Conservation (phyloP, 2,113 vertebrate species). For the Mormyrus iriodes region DNA sequence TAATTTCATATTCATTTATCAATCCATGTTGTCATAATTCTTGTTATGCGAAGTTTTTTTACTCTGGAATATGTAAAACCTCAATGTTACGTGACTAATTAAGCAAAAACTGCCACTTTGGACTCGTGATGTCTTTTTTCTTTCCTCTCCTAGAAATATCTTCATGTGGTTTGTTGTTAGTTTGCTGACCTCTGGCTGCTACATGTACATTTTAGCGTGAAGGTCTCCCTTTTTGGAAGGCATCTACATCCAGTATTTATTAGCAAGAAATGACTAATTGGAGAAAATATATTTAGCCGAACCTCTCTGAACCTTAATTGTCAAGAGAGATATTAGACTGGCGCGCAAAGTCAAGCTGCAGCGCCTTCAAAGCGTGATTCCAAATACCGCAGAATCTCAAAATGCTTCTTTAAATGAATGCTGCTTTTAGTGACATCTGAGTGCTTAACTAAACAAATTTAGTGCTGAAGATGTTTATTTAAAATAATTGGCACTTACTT, state of each 20-base stretch:
- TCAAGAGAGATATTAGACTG: neutral
- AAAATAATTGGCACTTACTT: constrained; percentile 1
- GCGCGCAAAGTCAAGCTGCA: neutral
- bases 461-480: neutral
- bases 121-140: neutral
- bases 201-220: neutral
- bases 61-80: neutral
- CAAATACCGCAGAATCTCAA: neutral
- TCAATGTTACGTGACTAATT: neutral
- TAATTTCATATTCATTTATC: neutral
- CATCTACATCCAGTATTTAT: neutral
- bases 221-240: neutral
- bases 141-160: neutral
- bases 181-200: neutral
- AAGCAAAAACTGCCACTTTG: neutral
- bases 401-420: neutral
- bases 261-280: constrained; percentile 5
- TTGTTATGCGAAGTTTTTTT: neutral
- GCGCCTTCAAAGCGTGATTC: neutral
- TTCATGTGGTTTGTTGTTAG: neutral
- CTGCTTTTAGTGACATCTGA: neutral
- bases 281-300: neutral
- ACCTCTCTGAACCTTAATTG: neutral
- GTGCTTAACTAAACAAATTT: constrained; percentile 7
- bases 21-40: neutral